Conservation (phyloP, 2,797 vertebrate species). For the Pseudochirops corinnae region DNA sequence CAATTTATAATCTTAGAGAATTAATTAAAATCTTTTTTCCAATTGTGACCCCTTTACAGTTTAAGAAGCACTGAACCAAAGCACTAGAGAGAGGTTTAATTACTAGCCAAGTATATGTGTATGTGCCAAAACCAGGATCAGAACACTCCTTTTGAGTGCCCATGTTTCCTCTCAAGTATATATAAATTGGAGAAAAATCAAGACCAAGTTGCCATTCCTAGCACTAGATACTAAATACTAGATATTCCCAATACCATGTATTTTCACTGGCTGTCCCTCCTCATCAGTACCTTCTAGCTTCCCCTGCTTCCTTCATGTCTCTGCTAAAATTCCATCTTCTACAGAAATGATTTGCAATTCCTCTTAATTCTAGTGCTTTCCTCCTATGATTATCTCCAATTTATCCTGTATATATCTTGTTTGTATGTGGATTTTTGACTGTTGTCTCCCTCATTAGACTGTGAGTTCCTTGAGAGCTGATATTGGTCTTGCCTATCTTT, state of each 20-base stretch:
- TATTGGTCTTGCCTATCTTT: background rate
- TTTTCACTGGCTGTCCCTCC: background rate
- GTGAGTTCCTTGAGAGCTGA: background rate
- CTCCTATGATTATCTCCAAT: background rate
- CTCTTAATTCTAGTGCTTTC: background rate
- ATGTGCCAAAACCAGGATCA: background rate
- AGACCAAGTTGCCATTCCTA: background rate
- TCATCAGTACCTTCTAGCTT: background rate
- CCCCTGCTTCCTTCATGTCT: background rate
- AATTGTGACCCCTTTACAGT: too few species aligned
- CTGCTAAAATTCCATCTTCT: background rate
- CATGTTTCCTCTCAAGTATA: background rate
- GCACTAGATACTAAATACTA: background rate
- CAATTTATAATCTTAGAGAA: background rate
- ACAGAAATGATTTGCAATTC: background rate
- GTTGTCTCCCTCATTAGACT: background rate
- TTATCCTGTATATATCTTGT: background rate
- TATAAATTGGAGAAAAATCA: background rate
- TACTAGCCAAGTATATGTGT: background rate
- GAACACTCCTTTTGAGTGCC: background rate
- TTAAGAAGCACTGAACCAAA: background rate
- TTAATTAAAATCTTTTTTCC: too few species aligned
- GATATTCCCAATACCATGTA: background rate
- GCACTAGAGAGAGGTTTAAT: background rate
- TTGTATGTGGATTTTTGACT: background rate